Conservation (phyloP, 2,888 invertebrate genomes). For the Cheilosia impressa region DNA sequence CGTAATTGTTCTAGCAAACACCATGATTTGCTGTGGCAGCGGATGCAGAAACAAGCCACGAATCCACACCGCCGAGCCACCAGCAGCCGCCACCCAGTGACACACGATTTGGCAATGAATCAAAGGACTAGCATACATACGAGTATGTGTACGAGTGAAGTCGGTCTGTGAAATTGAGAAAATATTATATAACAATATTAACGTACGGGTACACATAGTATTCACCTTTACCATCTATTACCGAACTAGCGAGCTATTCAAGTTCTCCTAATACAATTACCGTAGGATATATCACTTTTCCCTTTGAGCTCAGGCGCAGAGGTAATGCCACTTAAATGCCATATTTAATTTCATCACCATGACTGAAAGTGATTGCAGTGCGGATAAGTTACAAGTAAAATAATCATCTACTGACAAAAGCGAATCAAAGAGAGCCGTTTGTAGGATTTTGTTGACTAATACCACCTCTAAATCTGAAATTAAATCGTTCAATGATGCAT, state of each 20-base stretch:
- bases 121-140: slow-evolving; percentile 10
- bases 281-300: not conserved
- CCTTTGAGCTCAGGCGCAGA: not conserved
- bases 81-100: not conserved
- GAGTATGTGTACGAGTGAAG: not conserved
- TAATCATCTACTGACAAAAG: no score
- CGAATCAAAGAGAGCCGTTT: no score
- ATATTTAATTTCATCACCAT: not conserved
- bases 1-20: slow-evolving; percentile 60
- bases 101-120: slow-evolving; percentile 28
- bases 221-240: no score
- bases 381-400: no score
- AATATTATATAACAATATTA: slow-evolving; percentile 54
- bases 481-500: no score
- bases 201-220: no score
- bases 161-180: slow-evolving; percentile 38
- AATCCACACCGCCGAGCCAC: slow-evolving; percentile 5
- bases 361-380: not conserved
- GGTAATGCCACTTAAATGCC: not conserved
- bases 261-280: not conserved
- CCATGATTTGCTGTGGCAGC: slow-evolving; percentile 54
- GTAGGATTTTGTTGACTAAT: no score
- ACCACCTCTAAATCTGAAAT: no score
- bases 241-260: not conserved
- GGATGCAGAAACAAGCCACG: slow-evolving; percentile 45